Base-by-base conservation (phyloP, 2,888 invertebrate species). In the Encarsia formosa region DNA sequence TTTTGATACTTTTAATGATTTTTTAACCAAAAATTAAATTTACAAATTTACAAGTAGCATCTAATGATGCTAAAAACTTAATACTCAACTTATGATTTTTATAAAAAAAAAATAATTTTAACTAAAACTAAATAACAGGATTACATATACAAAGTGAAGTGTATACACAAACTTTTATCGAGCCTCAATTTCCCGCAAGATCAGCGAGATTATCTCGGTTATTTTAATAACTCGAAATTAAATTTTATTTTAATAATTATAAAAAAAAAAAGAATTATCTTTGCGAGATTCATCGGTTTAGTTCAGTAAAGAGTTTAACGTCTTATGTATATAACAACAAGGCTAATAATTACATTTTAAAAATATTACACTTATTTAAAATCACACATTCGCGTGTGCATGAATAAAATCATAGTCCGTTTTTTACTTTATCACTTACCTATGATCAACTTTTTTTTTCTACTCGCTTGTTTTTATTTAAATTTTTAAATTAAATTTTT, bases 281-380 rank as follows among this genome's bases (percentile, higher is more conserved):
- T 52, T 44, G 19, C 49, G 9, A 40, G 22, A 47, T 47, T 4
- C 15, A 49, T 38, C 37, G 42, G 16, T 55, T 44, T 45, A 48
- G 41, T 15, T 52, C 32, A 54, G 56, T 61, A 54, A 59, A 65
- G 62, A 68, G 64, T 66, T 64, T 71, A 71, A 73, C 68, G 64
- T 62, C 73, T 74, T 74, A 74, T 74, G 68, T 70, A 74, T 73
- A 73, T 74, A 74, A 73, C 72, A 74, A 74, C 73, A 74, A 71
- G 67, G 66, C 68, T 69, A 70, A 73, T 68, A 66, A 65, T 68
- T 67, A 72, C 66, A 67, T 64, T 65, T 72, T 66, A 65, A 68
- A 71, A 69, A 71, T 65, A 66, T 70, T 69, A 71, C 63, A 66
- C 61, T 67, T 68, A 71, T 69, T 71, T 71, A 70, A 68, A 72